Evolutionary conservation across 1,140 invertebrate genomes (phyloP).

Genomic region (Steinernema khuongi): DNA sequence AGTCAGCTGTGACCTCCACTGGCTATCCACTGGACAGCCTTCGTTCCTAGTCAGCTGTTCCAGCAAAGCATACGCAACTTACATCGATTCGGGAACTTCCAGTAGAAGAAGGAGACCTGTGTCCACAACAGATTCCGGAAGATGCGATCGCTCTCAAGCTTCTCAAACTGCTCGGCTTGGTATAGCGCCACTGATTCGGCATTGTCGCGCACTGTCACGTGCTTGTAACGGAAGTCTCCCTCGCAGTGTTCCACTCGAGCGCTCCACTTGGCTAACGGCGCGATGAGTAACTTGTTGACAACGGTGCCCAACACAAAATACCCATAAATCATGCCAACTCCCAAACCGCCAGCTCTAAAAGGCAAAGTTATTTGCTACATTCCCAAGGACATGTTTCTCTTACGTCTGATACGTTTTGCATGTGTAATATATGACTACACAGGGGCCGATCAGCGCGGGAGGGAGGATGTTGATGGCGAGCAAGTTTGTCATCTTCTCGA

Average conservation of each 20-base stretch:
- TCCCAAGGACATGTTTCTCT: not conserved
- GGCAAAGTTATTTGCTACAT: not conserved
- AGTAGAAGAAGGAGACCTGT: slow-evolving; percentile 61
- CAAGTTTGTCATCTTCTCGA: slow-evolving; percentile 32
- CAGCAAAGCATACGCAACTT: slow-evolving; percentile 31
- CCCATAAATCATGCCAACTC: slow-evolving; percentile 62
- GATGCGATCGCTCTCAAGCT: slow-evolving; percentile 59
- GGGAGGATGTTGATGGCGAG: slow-evolving; percentile 40
- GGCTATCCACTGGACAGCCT: too few relatives aligned
- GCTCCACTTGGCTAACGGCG: slow-evolving; percentile 63
- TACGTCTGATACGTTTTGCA: slow-evolving; percentile 27
- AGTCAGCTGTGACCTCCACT: too few relatives aligned
- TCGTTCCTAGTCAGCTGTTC: not conserved
- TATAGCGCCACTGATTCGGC: slow-evolving; percentile 66
- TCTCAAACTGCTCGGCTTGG: slow-evolving; percentile 61
- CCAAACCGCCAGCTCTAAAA: slow-evolving; percentile 64
- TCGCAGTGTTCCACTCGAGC: slow-evolving; percentile 64
- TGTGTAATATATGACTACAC: slow-evolving; percentile 39
- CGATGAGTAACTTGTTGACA: slow-evolving; percentile 66
- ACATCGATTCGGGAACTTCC: slow-evolving; percentile 61
- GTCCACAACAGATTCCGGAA: slow-evolving; percentile 61
- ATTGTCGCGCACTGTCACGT: slow-evolving; percentile 65
- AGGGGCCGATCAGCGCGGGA: slow-evolving; percentile 29
- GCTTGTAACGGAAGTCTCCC: slow-evolving; percentile 66
- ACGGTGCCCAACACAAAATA: slow-evolving; percentile 65